These are phyloP conservation scores for Xiphophorus couchianus DNA, from an alignment of 2,113 vertebrate species.

Conservation along the genomic window DNA sequence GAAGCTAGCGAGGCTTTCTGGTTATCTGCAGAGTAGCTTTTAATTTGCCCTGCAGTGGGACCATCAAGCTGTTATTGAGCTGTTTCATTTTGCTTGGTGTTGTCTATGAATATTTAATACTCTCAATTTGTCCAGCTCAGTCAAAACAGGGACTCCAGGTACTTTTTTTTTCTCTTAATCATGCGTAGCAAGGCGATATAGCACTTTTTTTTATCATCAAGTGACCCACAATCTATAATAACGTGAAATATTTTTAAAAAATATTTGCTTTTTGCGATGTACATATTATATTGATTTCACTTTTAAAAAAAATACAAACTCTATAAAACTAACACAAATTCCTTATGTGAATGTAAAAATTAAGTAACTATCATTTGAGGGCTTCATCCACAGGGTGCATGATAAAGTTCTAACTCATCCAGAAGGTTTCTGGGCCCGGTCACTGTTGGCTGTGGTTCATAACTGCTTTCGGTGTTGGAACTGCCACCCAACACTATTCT, in stretches of 20 bases:
- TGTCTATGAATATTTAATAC: slow-evolving; percentile 56
- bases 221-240: not conserved
- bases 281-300: not conserved
- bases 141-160: not conserved
- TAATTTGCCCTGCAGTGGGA: slow-evolving; percentile 4
- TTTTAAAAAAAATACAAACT: too few species aligned
- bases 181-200: not conserved
- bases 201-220: not conserved
- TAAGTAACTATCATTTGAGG: too few species aligned
- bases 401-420: slow-evolving; percentile 59
- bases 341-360: too few species aligned
- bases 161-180: slow-evolving; percentile 2
- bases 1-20: not conserved
- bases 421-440: slow-evolving; percentile 18
- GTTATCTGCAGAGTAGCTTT: slow-evolving; percentile 3
- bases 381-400: slow-evolving; percentile 20
- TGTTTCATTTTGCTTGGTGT: slow-evolving; percentile 45
- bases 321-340: too few species aligned
- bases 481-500: slow-evolving; percentile 8
- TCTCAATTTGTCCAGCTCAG: slow-evolving; percentile 33
- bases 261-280: too few species aligned
- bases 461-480: slow-evolving; percentile 31
- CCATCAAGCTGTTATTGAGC: slow-evolving; percentile 40
- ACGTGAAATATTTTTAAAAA: too few species aligned
- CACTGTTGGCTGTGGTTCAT: slow-evolving; percentile 60